A percentile compares a stretch with the other conserved stretches of the same genome.
Evolutionary conservation across 1,140 invertebrate species (phyloP).

Genomic region (Trichogramma pretiosum): DNA sequence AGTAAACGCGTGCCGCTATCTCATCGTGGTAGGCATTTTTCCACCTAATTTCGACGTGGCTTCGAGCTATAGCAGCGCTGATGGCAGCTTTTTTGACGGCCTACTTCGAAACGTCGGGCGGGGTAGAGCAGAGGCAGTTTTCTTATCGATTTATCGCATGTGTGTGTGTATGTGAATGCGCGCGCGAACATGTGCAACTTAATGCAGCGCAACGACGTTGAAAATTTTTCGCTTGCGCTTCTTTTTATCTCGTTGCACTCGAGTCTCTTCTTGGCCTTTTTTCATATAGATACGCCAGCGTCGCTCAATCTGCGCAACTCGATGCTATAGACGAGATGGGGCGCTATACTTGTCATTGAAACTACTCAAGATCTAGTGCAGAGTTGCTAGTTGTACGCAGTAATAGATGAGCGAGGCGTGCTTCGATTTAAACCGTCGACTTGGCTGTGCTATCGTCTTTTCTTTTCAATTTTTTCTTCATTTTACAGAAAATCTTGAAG

Average conservation of each 20-base stretch:
- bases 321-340: too few relatives aligned
- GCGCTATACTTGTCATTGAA: slow-evolving; percentile 35
- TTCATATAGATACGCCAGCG: neutral
- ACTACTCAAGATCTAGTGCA: slow-evolving; percentile 43
- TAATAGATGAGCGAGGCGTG: neutral
- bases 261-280: slow-evolving; percentile 3
- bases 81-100: slow-evolving; percentile 39
- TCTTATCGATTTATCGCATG: too few relatives aligned
- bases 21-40: slow-evolving; percentile 34
- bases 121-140: too few relatives aligned
- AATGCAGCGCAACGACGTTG: neutral
- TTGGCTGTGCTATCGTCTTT: too few relatives aligned
- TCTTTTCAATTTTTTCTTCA: too few relatives aligned
- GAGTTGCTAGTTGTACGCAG: too few relatives aligned
- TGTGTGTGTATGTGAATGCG: too few relatives aligned
- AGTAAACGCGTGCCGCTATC: slow-evolving; percentile 11
- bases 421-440: neutral
- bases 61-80: slow-evolving; percentile 34
- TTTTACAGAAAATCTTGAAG: too few relatives aligned
- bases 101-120: slow-evolving; percentile 28
- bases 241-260: slow-evolving; percentile 18
- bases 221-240: slow-evolving; percentile 19
- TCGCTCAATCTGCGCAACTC: too few relatives aligned
- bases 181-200: neutral
- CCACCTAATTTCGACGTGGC: slow-evolving; percentile 42